These are phyloP conservation scores for Manis javanica DNA, from an alignment of 2,797 vertebrate species.

Conservation along the genomic window DNA sequence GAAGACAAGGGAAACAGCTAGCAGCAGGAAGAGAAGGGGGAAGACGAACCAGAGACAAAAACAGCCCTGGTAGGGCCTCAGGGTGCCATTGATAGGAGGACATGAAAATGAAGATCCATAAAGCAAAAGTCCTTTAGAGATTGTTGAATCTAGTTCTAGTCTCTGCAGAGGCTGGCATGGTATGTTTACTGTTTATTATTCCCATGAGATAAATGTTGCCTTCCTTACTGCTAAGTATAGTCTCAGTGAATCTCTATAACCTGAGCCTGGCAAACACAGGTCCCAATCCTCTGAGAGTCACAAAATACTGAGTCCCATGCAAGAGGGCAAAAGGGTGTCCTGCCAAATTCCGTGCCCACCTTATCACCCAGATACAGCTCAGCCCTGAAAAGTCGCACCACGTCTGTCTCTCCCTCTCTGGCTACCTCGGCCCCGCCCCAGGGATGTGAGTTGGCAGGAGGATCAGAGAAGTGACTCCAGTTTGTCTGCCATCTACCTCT, in stretches of 20 bases:
- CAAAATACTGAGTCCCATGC: slow-evolving; percentile 22
- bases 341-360: neutral
- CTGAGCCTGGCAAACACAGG: slow-evolving; percentile 40
- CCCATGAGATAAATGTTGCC: slow-evolving; percentile 2
- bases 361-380: neutral
- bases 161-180: neutral
- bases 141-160: neutral
- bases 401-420: neutral
- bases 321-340: neutral
- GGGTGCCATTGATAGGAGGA: neutral
- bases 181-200: slow-evolving; percentile 10
- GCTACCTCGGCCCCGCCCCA: neutral
- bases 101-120: slow-evolving; percentile 25
- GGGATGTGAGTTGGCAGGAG: neutral
- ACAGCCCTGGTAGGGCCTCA: neutral
- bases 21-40: neutral
- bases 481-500: neutral
- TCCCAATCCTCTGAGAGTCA: slow-evolving; percentile 51
- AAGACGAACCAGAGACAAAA: neutral
- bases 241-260: slow-evolving; percentile 62
- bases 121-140: neutral
- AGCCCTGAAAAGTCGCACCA: neutral
- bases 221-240: slow-evolving; percentile 2
- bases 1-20: neutral
- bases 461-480: neutral